These are phyloP conservation scores for Gordius sp. DNA, from an alignment of 2,888 invertebrate species.

Conservation along the genomic window DNA sequence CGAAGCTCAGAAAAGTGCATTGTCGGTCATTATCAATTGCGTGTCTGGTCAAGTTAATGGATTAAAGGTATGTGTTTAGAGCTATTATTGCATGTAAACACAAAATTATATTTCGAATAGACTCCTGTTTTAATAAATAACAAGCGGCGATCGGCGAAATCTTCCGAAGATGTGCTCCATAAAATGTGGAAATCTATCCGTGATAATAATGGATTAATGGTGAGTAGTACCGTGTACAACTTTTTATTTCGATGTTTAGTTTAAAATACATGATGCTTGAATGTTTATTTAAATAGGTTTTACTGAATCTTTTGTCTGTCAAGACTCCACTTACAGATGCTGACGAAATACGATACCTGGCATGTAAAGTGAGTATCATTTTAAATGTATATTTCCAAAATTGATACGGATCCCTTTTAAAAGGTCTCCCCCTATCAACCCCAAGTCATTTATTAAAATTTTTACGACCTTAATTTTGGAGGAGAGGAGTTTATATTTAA, in stretches of 20 bases:
- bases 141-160: slow-evolving; percentile 17
- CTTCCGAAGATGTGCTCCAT: slow-evolving; percentile 12
- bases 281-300: slow-evolving; percentile 34
- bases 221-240: slow-evolving; percentile 26
- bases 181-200: slow-evolving; percentile 79
- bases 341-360: slow-evolving; percentile 66
- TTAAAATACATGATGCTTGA: neutral
- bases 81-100: too few species aligned
- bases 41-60: too few species aligned
- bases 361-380: too few species aligned
- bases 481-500: neutral
- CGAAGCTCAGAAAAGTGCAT: slow-evolving; percentile 65
- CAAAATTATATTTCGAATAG: too few species aligned
- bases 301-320: slow-evolving; percentile 58
- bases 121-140: too few species aligned
- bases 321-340: slow-evolving; percentile 88
- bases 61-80: too few species aligned
- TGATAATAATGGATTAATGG: slow-evolving; percentile 84
- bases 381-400: too few species aligned
- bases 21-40: slow-evolving; percentile 67
- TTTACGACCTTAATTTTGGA: neutral
- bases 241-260: too few species aligned
- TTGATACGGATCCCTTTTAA: too few species aligned
- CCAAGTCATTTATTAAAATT: neutral
- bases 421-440: too few species aligned